These are phyloP conservation scores for Penaeus chinensis DNA, from an alignment of 1,140 invertebrate species.

Conservation along the genomic window DNA sequence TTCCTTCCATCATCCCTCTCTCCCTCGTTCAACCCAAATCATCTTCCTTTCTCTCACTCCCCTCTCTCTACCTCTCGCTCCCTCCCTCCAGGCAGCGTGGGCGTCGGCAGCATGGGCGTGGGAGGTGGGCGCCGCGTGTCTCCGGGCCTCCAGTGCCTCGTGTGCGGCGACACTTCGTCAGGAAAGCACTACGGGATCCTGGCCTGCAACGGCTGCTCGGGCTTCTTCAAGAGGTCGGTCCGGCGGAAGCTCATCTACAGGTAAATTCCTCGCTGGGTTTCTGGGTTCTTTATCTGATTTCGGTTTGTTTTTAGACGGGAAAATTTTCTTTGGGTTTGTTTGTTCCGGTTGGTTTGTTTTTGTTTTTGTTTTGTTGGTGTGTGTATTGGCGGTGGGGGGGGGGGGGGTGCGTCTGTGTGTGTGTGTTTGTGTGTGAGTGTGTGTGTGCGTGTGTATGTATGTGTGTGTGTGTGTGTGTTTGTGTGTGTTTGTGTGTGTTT, in stretches of 20 bases:
- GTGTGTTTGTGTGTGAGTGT: not conserved
- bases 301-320: too few relatives aligned
- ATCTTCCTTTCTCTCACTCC: not conserved
- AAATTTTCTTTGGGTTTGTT: too few relatives aligned
- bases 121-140: slow-evolving; percentile 56
- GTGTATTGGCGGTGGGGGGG: too few relatives aligned
- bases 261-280: too few relatives aligned
- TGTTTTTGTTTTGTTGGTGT: not conserved
- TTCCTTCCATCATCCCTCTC: not conserved
- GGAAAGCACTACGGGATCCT: slow-evolving; percentile 98
- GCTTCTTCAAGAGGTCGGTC: slow-evolving; percentile 98
- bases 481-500: too few relatives aligned
- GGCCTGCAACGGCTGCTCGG: slow-evolving; percentile 99
- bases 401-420: not conserved
- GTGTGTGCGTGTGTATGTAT: slow-evolving; percentile 33
- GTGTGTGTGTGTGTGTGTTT: too few relatives aligned
- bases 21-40: too few relatives aligned
- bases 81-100: slow-evolving; percentile 36
- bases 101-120: slow-evolving; percentile 17
- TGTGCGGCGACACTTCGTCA: slow-evolving; percentile 96
- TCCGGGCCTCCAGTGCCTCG: slow-evolving; percentile 77
- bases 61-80: not conserved
- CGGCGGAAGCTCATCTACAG: slow-evolving; percentile 93
- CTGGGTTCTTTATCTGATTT: too few relatives aligned
- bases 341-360: too few relatives aligned